Evolutionary conservation across 2,797 vertebrate genomes (phyloP), one percentile per base, ranked within the genome.

Genomic region (Sebastiscus albofasciatus): DNA sequence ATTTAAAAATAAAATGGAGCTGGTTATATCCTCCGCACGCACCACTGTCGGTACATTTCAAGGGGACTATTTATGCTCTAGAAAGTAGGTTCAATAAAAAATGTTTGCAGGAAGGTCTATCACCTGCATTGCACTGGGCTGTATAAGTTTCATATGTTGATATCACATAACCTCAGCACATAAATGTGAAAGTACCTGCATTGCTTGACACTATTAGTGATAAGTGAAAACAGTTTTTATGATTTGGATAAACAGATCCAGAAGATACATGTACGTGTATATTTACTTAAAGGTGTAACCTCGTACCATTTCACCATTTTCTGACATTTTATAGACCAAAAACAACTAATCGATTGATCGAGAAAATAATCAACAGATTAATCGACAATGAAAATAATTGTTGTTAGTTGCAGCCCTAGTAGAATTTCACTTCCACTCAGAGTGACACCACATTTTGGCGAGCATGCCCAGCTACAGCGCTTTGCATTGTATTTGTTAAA

Each of bases 401-500:
- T 20, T n/a, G 46, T 52, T 52, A 9, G 46, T 2, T n/a, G 46
- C 24, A 7, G 11, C 54, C 34, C 9, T 34, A 52, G 24, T 39
- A 27, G 4, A 14, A 22, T 69, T 55, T 75, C 18, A n/a, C 12
- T n/a, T 52, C 12, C 26, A 5, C 22, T 46, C 39, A 11, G 14
- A 20, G 16, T 46, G 42, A 42, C 12, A 52, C 7, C 7, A 18
- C 39, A 16, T 27, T 58, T 76, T n/a, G 59, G 3, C 1, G 0
- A 42, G 12, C 69, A 54, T 13, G 4, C 16, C 20, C 8, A n/a
- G 60, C 64, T 22, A 0, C 20, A 31, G 61, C 34, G 18, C 49
- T 90, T 90, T 91, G 85, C 84, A 88, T 84, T 16, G 20, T 12
- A 74, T 88, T 87, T 85, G 80, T 79, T 65, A 24, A 69, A 86